These are phyloP conservation scores for Siniperca knerii DNA, from an alignment of 2,113 vertebrate genomes.

Conservation along the genomic window DNA sequence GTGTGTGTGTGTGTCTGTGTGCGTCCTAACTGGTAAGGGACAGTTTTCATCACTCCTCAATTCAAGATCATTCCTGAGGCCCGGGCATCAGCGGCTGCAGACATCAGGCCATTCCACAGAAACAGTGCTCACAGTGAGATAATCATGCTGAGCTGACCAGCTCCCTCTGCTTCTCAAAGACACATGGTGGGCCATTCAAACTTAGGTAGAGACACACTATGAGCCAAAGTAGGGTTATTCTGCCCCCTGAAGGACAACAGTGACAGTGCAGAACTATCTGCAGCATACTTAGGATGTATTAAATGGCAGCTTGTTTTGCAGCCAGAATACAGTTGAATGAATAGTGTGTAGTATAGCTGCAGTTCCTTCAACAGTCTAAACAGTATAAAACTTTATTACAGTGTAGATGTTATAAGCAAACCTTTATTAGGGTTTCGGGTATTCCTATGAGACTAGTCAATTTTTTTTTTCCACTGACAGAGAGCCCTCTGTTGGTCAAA, in stretches of 20 bases:
- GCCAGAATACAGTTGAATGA: conserved; percentile 2
- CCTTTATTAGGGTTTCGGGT: conserved; percentile 19
- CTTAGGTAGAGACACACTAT: accelerated
- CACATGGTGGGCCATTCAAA: not conserved
- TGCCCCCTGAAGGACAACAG: conserved; percentile 56
- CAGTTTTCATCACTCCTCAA: conserved; percentile 77
- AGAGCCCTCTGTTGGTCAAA: conserved; percentile 56
- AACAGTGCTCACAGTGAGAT: conserved; percentile 12
- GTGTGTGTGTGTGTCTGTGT: conserved; percentile 43
- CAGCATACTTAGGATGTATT: not conserved
- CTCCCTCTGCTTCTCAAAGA: not conserved
- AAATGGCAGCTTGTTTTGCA: conserved; percentile 10
- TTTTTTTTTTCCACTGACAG: not conserved
- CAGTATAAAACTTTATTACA: conserved; percentile 29
- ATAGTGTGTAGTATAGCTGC: not conserved
- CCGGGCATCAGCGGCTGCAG: conserved; percentile 40
- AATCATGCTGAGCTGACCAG: not conserved
- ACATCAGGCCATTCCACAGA: conserved; percentile 43
- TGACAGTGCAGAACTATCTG: not conserved
- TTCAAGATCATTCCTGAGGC: conserved; percentile 61
- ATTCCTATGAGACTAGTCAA: conserved; percentile 24
- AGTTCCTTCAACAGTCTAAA: conserved; percentile 7
- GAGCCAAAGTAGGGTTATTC: conserved; percentile 6
- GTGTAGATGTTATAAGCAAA: conserved; percentile 15
- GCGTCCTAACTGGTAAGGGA: conserved; percentile 11